These are phyloP conservation scores for Myotis planiceps DNA, from an alignment of 2,797 vertebrate species.

Conservation along the genomic window DNA sequence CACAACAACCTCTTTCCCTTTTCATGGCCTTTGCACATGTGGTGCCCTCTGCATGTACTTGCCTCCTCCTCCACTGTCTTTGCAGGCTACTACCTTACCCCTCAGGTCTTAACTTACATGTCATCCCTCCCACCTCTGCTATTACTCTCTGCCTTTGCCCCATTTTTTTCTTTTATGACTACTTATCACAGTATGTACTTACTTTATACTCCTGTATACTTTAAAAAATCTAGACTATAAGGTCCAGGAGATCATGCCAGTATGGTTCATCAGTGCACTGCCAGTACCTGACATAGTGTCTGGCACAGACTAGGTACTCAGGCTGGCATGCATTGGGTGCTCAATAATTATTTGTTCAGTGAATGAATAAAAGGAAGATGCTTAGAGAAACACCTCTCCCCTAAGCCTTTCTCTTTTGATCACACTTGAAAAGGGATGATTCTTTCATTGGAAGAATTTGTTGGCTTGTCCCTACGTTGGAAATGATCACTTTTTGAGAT, in stretches of 20 bases:
- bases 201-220: not conserved
- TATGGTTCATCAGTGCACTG: not conserved
- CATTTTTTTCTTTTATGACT: not conserved
- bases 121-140: not conserved
- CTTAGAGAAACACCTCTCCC: not conserved
- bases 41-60: too few species aligned
- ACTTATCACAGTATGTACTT: not conserved
- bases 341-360: not conserved
- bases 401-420: not conserved
- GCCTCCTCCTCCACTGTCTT: not conserved
- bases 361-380: not conserved
- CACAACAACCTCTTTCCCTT: not conserved
- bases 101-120: not conserved
- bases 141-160: not conserved
- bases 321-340: not conserved
- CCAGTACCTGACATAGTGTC: not conserved
- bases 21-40: not conserved
- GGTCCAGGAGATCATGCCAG: not conserved
- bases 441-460: not conserved
- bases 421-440: not conserved
- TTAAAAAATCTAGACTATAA: not conserved
- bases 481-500: not conserved
- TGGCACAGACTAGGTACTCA: not conserved
- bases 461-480: not conserved
- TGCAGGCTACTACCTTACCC: not conserved